Evolutionary conservation across 2,888 invertebrate genomes (phyloP).

Genomic region (Parapristionchus giblindavisi): DNA sequence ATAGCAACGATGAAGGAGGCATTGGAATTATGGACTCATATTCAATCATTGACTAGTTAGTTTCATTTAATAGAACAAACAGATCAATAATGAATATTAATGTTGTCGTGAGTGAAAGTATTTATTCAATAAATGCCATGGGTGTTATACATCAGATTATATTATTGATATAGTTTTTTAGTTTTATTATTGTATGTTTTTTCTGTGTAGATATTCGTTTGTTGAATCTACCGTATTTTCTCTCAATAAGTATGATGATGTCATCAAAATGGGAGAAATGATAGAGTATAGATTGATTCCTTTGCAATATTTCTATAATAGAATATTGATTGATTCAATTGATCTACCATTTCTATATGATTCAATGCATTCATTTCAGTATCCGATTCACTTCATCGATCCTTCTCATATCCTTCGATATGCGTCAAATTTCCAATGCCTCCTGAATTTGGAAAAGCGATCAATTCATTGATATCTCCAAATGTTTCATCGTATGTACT

Average conservation of each 20-base stretch:
- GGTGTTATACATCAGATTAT: too few relatives aligned
- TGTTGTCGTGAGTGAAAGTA: neutral
- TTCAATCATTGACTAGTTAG: slow-evolving; percentile 45
- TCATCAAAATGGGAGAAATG: too few relatives aligned
- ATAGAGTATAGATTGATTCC: too few relatives aligned
- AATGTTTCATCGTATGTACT: slow-evolving; percentile 61
- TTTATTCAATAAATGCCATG: neutral
- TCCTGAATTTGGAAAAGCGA: slow-evolving; percentile 61
- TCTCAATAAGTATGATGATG: too few relatives aligned
- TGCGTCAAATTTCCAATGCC: slow-evolving; percentile 69
- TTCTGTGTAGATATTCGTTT: too few relatives aligned
- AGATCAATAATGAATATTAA: neutral
- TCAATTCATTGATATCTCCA: slow-evolving; percentile 57
- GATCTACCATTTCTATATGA: neutral
- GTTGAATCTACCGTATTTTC: too few relatives aligned
- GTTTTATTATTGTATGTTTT: too few relatives aligned
- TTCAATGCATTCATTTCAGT: neutral
- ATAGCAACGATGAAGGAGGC: slow-evolving; percentile 59
- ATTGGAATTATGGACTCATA: slow-evolving; percentile 64
- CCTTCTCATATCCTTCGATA: slow-evolving; percentile 59
- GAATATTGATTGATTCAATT: neutral
- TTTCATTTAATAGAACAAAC: too few relatives aligned
- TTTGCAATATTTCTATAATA: too few relatives aligned
- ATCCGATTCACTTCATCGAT: slow-evolving; percentile 25
- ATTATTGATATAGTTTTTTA: too few relatives aligned